These are phyloP conservation scores for Paracanthobrama guichenoti DNA, from an alignment of 2,113 vertebrate genomes.

Conservation along the genomic window DNA sequence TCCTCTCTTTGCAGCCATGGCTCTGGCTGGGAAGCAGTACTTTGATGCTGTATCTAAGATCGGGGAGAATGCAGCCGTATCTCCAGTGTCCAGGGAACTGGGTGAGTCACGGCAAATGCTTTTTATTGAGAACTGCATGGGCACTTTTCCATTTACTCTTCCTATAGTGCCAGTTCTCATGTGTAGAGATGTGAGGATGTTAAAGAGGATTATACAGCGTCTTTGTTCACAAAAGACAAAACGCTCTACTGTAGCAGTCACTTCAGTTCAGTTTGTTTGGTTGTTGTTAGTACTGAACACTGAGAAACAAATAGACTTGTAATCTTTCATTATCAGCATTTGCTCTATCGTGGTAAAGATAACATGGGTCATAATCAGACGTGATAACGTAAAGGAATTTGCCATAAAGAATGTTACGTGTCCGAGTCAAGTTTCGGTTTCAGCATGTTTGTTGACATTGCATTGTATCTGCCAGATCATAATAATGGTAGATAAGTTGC, in stretches of 20 bases:
- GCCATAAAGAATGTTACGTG: neutral
- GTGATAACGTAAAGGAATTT: neutral
- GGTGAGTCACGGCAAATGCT: constrained; percentile 77
- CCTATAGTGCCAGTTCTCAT: neutral
- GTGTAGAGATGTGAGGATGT: constrained; percentile 5
- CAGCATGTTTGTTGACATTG: neutral
- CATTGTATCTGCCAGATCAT: neutral
- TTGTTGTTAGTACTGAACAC: neutral
- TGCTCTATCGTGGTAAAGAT: neutral
- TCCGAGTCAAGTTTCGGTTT: neutral
- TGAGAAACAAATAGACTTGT: neutral
- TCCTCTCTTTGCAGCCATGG: constrained; percentile 80
- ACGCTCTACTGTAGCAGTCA: neutral
- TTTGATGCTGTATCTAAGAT: constrained; percentile 95
- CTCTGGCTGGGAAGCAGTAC: constrained; percentile 91
- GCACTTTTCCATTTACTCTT: constrained; percentile 3
- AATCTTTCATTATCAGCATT: constrained; percentile 2
- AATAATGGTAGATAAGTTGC: neutral
- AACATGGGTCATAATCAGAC: neutral
- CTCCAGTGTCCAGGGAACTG: constrained; percentile 92
- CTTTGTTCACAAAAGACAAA: neutral
- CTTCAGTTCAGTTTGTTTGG: neutral
- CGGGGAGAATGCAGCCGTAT: constrained; percentile 88
- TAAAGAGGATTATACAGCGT: neutral
- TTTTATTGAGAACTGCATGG: neutral